Base-by-base conservation (phyloP, 2,797 vertebrate genomes). In the Lycodopsis pacificus region DNA sequence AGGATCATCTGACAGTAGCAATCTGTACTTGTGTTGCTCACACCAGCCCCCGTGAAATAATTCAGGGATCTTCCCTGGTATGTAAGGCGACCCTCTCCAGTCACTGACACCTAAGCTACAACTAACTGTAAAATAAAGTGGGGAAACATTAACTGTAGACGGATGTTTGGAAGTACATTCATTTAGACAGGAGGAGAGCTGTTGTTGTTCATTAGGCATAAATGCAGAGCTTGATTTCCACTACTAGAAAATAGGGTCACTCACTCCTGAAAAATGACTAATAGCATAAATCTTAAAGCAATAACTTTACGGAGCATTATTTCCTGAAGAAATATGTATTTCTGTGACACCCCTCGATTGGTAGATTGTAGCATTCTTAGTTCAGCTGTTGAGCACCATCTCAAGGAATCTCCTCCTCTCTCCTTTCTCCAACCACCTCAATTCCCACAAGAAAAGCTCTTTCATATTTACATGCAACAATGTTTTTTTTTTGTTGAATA, bases 1-100 rank as follows among this genome's bases (percentile, higher is more conserved):
- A 86, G 88, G 90, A 90, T 90, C 90, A 84, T 87, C 88, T 93
- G 90, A 92, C 87, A 89, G 84, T 49, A 87, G 66, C 70, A 81
- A 77, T 70, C 83, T 90, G 77, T 63, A 79, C 77, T 85, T 57
- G 69, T 76, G 78, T 68, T 80, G 70, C 77, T 85, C 65, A 82
- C 81, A 80, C 68, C 72, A 69, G 80, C 51, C 77, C 78, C 53
- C 58, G n/a, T 57, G 66, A 46, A 61, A 46, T 71, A 74, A 76
- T 65, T 68, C 84, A 88, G 77, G 65, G 80, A 77, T 75, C 59
- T 72, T 84, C 61, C 66, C 70, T 73, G 67, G 58, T 71, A 84
- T 77, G 65, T 75, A 54, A 67, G 76, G 64, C 27, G 25, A 84
- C 67, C 67, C 69, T 81, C 65, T 70, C 49, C 30, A 71, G 75